Evolutionary conservation across 2,797 vertebrate species (phyloP), one percentile per base, ranked within the genome.

Genomic region (Tapirus indicus): DNA sequence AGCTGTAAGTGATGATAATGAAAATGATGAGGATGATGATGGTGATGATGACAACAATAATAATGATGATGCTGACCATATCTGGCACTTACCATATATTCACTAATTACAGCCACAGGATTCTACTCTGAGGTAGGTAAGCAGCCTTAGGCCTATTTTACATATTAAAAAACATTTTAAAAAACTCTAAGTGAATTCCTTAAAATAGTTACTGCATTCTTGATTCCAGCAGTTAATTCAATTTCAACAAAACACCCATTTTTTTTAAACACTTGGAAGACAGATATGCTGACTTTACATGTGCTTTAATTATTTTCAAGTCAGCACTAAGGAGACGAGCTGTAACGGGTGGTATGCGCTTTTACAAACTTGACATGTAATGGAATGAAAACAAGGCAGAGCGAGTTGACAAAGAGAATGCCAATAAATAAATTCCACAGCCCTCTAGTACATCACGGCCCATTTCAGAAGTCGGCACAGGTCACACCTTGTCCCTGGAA

Each of bases 191-290:
- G 41, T 87, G 52, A 89, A 97, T 86, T 97, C 94, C 87, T 96
- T 97, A 92, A 97, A 95, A 97, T 80, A 86, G 89, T 88, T 96
- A 88, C 75, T 56, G 29, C 84, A 74, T 90, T 97, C 92, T 92
- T 97, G 83, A 92, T 94, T 95, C 90, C 44, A 96, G 72, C 66
- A 95, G 89, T 77, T 92, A 92, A 97, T 85, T 97, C 80, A 80
- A 88, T 95, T 97, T 90, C 94, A 90, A 71, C 83, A 78, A 91
- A 60, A 93, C 18, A 56, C 17, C n/a, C 27, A 25, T 41, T 79
- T 66, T 72, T 77, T 84, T 94, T 78, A 74, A 94, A 91, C 47
- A 71, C 69, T 80, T 79, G 38, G 68, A 84, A 93, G 95, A 96
- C 75, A 71, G 54, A 91, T 64, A 69, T 2, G 41, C 90, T 49